Percentiles rank a stretch among this genome's conserved stretches.
phyloP scores from a whole-genome alignment of 2,888 invertebrate species.

The Acleris literana region DNA sequence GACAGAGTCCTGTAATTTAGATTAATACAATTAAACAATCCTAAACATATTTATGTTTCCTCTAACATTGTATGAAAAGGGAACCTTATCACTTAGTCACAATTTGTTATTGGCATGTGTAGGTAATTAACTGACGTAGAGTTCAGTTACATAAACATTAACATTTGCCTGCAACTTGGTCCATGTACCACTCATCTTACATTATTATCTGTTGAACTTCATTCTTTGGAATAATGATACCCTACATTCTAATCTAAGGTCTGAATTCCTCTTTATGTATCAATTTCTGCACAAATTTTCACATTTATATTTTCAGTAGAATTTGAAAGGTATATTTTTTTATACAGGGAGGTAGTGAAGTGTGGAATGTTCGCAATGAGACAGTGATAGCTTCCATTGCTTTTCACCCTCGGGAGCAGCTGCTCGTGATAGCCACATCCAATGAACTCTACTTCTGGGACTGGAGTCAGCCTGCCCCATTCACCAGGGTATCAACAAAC shows the following conservation, averaged over 20 bases:
- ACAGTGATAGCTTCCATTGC: constrained; percentile 93
- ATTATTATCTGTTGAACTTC: too few species aligned
- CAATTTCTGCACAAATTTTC: too few species aligned
- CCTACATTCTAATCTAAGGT: too few species aligned
- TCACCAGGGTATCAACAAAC: constrained; percentile 89
- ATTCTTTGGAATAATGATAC: too few species aligned
- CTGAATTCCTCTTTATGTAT: too few species aligned
- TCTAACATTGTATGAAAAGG: constrained; percentile 8
- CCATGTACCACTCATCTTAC: too few species aligned
- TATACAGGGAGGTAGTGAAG: constrained; percentile 91
- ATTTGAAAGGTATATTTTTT: constrained; percentile 1
- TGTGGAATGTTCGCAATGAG: constrained; percentile 89
- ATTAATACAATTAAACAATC: background rate
- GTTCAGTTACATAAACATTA: too few species aligned
- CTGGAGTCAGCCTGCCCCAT: constrained; percentile 91
- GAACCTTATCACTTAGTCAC: constrained; percentile 1
- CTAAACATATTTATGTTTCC: background rate
- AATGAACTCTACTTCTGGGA: constrained; percentile 96
- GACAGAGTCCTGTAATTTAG: too few species aligned
- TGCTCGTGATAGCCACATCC: constrained; percentile 93
- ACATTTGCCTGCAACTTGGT: too few species aligned
- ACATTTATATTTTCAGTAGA: background rate
- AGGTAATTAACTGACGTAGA: too few species aligned
- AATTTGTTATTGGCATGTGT: constrained; percentile 8
- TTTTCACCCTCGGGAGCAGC: constrained; percentile 92